phyloP scores from a whole-genome alignment of 1,140 invertebrate species.

The Euwallacea fornicatus region DNA sequence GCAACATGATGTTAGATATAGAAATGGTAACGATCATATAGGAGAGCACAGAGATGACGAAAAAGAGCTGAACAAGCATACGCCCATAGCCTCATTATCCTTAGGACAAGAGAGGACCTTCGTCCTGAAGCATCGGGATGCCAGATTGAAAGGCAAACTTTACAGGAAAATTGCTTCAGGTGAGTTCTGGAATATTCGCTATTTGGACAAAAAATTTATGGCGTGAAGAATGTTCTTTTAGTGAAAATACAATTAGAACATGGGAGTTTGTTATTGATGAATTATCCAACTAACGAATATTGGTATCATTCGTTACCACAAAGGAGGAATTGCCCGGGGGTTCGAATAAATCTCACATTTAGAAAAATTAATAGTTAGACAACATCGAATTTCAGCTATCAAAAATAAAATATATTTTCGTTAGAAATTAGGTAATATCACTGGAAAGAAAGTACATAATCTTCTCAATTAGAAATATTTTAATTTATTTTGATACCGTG shows the following conservation, averaged over 20 bases:
- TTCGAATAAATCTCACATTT: conserved; percentile 73
- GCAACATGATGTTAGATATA: conserved; percentile 59
- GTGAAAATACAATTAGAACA: conserved; percentile 64
- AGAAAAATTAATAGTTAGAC: conserved; percentile 52
- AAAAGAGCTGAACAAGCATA: conserved; percentile 61
- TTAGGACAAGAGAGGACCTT: conserved; percentile 68
- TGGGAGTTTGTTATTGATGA: conserved; percentile 71
- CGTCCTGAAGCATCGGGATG: conserved; percentile 65
- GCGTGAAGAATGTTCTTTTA: conserved; percentile 31
- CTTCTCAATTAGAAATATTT: no score
- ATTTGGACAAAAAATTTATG: no score
- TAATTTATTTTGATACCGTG: no score
- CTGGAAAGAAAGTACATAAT: no score
- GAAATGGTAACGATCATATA: conserved; percentile 70
- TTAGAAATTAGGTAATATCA: no score
- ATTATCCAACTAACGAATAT: conserved; percentile 68
- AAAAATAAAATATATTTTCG: no score
- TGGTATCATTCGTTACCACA: conserved; percentile 74
- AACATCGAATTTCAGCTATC: no score
- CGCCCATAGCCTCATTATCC: conserved; percentile 70
- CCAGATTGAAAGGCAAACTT: conserved; percentile 54
- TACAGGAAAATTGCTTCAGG: conserved; percentile 54
- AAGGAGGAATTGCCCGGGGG: conserved; percentile 58
- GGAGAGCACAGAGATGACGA: conserved; percentile 75
- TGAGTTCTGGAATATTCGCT: conserved; percentile 25